Conservation (phyloP, 2,797 vertebrate genomes). For the Tarsius wallacei region DNA sequence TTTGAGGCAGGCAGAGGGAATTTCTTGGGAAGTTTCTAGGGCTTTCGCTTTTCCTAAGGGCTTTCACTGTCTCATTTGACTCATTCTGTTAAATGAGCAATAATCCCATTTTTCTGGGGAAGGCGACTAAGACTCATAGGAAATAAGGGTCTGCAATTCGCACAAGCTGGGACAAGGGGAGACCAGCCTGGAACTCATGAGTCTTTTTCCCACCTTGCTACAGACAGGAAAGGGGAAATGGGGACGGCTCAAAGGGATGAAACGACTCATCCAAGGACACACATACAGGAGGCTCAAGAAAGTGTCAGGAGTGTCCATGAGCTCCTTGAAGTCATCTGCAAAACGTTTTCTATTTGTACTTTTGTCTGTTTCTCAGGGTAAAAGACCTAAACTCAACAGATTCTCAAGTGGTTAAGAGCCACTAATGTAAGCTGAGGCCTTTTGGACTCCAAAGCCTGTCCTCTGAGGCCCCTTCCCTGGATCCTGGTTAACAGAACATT, state of each 20-base stretch:
- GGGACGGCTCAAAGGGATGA: background rate
- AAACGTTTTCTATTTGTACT: background rate
- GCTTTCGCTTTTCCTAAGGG: conserved; percentile 15
- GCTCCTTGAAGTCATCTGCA: background rate
- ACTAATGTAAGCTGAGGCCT: background rate
- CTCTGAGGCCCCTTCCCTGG: background rate
- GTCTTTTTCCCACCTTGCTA: background rate
- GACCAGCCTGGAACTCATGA: background rate
- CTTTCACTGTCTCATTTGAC: conserved; percentile 32
- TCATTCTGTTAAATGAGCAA: conserved; percentile 39
- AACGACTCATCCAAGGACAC: background rate
- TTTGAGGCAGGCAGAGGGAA: background rate
- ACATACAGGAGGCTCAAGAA: background rate
- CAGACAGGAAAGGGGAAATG: no score
- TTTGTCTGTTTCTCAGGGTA: background rate
- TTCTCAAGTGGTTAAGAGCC: background rate
- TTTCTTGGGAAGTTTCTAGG: conserved; percentile 30
- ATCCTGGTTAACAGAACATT: background rate
- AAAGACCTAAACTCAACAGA: background rate
- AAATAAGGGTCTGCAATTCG: background rate
- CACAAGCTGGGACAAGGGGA: background rate
- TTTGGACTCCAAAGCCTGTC: background rate
- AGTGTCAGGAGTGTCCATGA: background rate
- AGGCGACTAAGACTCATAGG: background rate
- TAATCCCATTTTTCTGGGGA: conserved; percentile 43